A percentile compares a stretch with the other conserved stretches of the same genome.
phyloP scores from a whole-genome alignment of 2,888 invertebrate species.

The Nemotelus nigrinus region DNA sequence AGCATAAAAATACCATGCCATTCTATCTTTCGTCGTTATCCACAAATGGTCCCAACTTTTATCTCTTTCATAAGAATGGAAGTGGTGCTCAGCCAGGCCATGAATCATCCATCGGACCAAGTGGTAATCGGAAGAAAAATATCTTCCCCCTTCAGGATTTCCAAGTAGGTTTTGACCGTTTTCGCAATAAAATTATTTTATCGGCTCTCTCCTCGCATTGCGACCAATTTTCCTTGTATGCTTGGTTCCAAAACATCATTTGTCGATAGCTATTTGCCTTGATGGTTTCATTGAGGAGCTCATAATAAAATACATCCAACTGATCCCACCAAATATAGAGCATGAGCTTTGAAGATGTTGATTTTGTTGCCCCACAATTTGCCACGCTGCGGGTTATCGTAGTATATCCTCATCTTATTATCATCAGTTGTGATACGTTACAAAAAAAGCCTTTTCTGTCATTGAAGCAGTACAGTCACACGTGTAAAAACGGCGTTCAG shows the following conservation, averaged over 20 bases:
- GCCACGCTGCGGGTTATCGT: neutral
- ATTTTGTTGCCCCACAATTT: neutral
- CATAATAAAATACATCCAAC: no score
- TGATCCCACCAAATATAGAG: no score
- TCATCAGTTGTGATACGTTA: neutral
- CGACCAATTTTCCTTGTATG: neutral
- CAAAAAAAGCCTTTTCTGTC: conserved; percentile 1
- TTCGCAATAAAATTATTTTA: neutral
- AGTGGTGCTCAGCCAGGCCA: no score
- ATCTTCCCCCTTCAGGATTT: neutral
- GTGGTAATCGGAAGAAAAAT: neutral
- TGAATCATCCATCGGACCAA: neutral
- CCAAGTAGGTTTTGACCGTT: neutral
- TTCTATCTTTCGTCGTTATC: neutral
- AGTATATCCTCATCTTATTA: neutral
- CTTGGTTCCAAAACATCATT: neutral
- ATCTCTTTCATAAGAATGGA: neutral
- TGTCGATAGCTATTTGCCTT: no score
- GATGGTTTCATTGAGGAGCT: no score
- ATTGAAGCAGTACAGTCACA: neutral
- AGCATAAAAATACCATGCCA: neutral
- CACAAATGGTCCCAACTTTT: neutral
- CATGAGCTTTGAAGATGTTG: no score
- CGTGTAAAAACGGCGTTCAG: neutral
- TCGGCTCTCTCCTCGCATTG: neutral